Conservation (phyloP, 1,140 invertebrate species). For the Atta colombica region DNA sequence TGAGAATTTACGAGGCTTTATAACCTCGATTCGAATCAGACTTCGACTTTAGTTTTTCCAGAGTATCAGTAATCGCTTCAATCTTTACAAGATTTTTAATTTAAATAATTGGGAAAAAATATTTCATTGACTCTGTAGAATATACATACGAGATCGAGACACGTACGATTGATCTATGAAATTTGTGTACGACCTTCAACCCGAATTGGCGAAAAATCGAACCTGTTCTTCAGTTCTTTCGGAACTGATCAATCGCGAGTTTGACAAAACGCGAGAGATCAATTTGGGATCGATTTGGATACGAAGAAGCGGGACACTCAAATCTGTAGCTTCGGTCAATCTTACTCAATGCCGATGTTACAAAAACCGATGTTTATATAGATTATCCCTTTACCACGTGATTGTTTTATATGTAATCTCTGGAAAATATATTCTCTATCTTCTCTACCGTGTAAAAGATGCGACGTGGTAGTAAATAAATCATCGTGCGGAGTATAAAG, state of each 20-base stretch:
- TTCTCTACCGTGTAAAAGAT: too few relatives aligned
- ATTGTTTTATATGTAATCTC: too few relatives aligned
- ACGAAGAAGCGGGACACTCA: not conserved
- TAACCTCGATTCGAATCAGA: not conserved
- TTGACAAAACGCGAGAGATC: not conserved
- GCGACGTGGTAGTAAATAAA: too few relatives aligned
- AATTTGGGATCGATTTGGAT: not conserved
- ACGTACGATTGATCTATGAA: not conserved
- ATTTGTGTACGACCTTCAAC: not conserved
- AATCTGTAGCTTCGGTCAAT: not conserved
- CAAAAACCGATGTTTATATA: not conserved
- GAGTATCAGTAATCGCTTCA: not conserved
- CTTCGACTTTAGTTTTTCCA: not conserved
- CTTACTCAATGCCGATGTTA: not conserved
- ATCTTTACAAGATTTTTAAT: not conserved
- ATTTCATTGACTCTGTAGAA: not conserved
- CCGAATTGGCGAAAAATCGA: not conserved
- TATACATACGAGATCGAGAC: not conserved
- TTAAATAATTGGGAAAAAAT: not conserved
- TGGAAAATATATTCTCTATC: too few relatives aligned
- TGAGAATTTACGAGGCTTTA: not conserved
- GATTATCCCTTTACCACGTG: too few relatives aligned
- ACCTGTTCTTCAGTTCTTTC: not conserved
- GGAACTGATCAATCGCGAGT: not conserved
- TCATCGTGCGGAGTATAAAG: too few relatives aligned